Evolutionary conservation across 2,797 vertebrate genomes (phyloP), one percentile per base, ranked within the genome.

Genomic region (Urophycis tenuis): DNA sequence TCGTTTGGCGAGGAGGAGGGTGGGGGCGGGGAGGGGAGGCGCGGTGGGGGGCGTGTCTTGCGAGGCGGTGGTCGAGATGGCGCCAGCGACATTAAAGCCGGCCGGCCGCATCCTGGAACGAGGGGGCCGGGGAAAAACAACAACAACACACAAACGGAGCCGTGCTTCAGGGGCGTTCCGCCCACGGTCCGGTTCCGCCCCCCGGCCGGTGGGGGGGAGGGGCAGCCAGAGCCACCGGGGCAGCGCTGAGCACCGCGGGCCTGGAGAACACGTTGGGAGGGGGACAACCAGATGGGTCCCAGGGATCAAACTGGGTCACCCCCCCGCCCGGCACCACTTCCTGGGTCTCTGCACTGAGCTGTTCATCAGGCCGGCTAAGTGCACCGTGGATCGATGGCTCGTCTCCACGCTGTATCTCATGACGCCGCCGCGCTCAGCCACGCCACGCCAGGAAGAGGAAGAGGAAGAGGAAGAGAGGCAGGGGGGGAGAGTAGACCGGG

Each of bases 321-420:
- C 60, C 32, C 80, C 78, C 25, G 85, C 85, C 85, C 80, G 87
- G 82, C 84, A 88, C 82, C 84, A 81, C 72, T 74, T 82, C 85
- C 80, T 80, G 81, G 81, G 83, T 86, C 89, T 86, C 85, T 87
- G 77, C 85, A 81, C 86, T 81, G 82, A 89, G 87, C 89, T 90
- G 92, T 92, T 93, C 93, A 93, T 93, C 92, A 93, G 91, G 78
- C 79, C 35, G 35, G 89, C 90, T 92, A 91, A 93, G 92, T 92
- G 91, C 91, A 91, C 91, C 92, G 93, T 93, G 92, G 92, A 93
- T 93, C 92, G 91, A 93, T 92, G 87, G 88, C 86, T 84, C 86
- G 89, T 92, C 92, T 88, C 84, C 49, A 72, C 70, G 88, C 87
- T 87, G 90, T 91, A 91, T 91, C 90, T 93, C 91, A 93, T 92